A percentile compares a stretch with the other conserved stretches of the same genome.
Evolutionary conservation across 1,140 invertebrate species (phyloP).

Genomic region (Conus ventricosus): DNA sequence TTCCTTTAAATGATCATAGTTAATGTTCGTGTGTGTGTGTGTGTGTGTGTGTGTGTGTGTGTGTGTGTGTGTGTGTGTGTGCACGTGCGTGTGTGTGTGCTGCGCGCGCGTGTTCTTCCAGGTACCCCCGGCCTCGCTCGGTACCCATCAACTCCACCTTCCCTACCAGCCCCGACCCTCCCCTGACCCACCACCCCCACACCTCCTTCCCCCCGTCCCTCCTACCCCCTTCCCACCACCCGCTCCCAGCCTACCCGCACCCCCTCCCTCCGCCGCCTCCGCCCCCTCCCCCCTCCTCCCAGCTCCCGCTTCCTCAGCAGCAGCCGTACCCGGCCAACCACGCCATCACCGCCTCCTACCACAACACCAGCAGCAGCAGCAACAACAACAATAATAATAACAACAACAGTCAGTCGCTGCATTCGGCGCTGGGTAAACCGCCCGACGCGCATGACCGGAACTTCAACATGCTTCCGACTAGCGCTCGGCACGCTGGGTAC

Average conservation of each 20-base stretch:
- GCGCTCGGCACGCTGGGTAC: constrained; percentile 49
- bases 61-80: no score
- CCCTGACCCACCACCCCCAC: neutral
- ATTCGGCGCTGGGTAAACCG: constrained; percentile 1
- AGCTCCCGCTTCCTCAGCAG: constrained; percentile 24
- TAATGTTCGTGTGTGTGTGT: neutral
- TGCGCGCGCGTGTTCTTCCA: neutral
- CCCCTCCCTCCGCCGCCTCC: neutral
- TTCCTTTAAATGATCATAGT: neutral
- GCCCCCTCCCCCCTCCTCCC: constrained; percentile 12
- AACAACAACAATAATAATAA: neutral
- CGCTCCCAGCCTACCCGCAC: neutral
- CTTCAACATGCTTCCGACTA: constrained; percentile 35
- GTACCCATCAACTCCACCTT: constrained; percentile 23
- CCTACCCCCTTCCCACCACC: constrained; percentile 11
- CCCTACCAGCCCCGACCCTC: constrained; percentile 12
- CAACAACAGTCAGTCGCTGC: constrained; percentile 6
- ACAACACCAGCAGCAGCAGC: constrained; percentile 22
- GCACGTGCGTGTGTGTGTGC: neutral
- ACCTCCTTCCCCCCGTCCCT: neutral
- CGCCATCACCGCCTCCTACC: constrained; percentile 23
- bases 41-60: neutral
- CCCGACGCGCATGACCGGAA: constrained; percentile 37
- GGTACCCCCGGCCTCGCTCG: constrained; percentile 17
- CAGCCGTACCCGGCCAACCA: constrained; percentile 29